phyloP scores from a whole-genome alignment of 2,888 invertebrate genomes.

The Morinoia aosen region DNA sequence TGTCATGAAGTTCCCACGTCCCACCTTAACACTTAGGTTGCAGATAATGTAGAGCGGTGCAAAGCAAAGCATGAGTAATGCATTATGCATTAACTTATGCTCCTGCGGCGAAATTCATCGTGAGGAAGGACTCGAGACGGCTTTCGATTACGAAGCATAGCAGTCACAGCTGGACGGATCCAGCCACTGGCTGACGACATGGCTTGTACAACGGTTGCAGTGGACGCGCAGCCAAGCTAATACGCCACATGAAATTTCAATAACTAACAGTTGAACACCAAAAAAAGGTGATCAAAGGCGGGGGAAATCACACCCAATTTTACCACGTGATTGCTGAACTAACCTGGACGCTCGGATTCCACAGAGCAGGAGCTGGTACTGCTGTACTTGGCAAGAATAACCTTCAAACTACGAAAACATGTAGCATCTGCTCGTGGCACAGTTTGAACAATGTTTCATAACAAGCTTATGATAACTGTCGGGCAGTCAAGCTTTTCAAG shows the following conservation, averaged over 20 bases:
- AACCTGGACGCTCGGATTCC: constrained; percentile 1
- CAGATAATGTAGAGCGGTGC: not conserved
- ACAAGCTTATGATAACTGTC: not conserved
- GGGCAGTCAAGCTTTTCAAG: not conserved
- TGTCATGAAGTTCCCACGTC: not conserved
- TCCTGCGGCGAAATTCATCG: not conserved
- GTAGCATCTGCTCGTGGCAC: not conserved
- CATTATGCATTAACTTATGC: not conserved
- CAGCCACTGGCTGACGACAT: not conserved
- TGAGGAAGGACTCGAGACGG: not conserved
- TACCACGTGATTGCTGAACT: constrained; percentile 23
- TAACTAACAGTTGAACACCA: not conserved
- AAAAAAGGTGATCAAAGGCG: not conserved
- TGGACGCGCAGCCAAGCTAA: not conserved
- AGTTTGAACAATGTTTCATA: not conserved
- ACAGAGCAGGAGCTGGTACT: not conserved
- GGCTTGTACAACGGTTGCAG: too few species aligned
- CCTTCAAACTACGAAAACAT: not conserved
- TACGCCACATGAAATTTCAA: not conserved
- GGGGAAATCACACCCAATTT: not conserved
- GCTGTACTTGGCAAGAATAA: constrained; percentile 1
- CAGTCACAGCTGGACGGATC: not conserved
- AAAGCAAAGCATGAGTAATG: not conserved
- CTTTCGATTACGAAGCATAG: not conserved
- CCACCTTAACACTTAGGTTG: not conserved